These are phyloP conservation scores for Atherinosoma microstoma DNA, from an alignment of 2,797 vertebrate genomes.

Conservation along the genomic window DNA sequence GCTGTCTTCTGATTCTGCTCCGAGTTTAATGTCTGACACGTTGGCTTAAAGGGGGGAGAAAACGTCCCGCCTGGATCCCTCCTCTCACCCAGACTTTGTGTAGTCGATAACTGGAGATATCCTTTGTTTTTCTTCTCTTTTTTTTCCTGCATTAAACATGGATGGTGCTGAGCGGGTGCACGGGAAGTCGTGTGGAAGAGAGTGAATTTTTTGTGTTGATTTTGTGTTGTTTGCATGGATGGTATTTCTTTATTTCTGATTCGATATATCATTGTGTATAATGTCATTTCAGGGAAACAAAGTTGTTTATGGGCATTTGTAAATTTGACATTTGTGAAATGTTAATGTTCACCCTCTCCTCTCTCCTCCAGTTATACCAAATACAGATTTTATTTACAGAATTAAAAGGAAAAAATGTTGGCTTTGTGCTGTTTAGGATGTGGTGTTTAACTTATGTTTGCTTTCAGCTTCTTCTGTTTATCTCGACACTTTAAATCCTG, in stretches of 20 bases:
- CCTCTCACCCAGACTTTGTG: slow-evolving; percentile 6
- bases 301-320: slow-evolving; percentile 51
- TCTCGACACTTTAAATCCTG: slow-evolving; percentile 28
- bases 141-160: slow-evolving; percentile 16
- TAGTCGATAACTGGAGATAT: slow-evolving; percentile 54
- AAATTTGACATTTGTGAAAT: slow-evolving; percentile 26
- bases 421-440: slow-evolving; percentile 34
- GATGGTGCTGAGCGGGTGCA: slow-evolving; percentile 9
- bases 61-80: not conserved
- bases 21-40: not conserved
- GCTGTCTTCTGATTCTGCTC: not conserved
- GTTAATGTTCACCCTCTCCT: slow-evolving; percentile 19
- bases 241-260: slow-evolving; percentile 23
- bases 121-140: not conserved
- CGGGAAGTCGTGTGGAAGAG: slow-evolving; percentile 8
- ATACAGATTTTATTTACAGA: slow-evolving; percentile 38
- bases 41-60: not conserved
- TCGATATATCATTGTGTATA: slow-evolving; percentile 11
- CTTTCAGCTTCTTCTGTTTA: slow-evolving; percentile 29
- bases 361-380: slow-evolving; percentile 42
- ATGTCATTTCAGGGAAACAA: slow-evolving; percentile 58
- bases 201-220: not conserved
- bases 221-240: slow-evolving; percentile 34
- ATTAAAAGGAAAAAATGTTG: slow-evolving; percentile 16
- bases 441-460: slow-evolving; percentile 50